phyloP scores from a whole-genome alignment of 2,113 vertebrate species.

The Bungarus multicinctus region DNA sequence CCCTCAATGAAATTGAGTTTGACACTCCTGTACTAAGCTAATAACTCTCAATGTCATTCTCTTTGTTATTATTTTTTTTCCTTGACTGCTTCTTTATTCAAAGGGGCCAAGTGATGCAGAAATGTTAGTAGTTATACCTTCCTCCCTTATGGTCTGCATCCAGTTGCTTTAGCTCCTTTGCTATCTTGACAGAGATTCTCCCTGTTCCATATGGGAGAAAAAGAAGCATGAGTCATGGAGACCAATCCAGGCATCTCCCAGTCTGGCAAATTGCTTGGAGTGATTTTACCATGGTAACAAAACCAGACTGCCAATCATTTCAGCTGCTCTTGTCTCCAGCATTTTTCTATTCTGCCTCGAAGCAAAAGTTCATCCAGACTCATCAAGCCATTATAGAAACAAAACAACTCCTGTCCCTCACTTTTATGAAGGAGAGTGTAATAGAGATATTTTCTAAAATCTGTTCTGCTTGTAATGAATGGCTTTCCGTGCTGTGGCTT shows the following conservation, averaged over 20 bases:
- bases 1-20: too few relatives aligned
- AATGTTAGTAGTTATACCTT: background rate
- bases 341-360: background rate
- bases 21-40: background rate
- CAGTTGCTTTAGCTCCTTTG: accelerated
- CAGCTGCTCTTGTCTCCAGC: background rate
- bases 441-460: accelerated
- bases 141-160: background rate
- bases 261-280: background rate
- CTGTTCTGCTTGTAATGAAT: background rate
- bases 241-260: background rate
- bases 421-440: background rate
- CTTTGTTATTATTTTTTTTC: background rate
- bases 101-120: background rate
- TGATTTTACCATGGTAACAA: constrained; percentile 8
- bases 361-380: constrained; percentile 2
- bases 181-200: background rate
- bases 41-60: background rate
- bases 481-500: background rate
- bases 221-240: background rate
- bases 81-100: background rate
- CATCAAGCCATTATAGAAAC: constrained; percentile 7
- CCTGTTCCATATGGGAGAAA: background rate
- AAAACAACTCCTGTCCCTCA: constrained; percentile 2
- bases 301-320: background rate